These are phyloP conservation scores for Drosophila anomalata DNA, from an alignment of 2,888 invertebrate genomes.

Conservation along the genomic window DNA sequence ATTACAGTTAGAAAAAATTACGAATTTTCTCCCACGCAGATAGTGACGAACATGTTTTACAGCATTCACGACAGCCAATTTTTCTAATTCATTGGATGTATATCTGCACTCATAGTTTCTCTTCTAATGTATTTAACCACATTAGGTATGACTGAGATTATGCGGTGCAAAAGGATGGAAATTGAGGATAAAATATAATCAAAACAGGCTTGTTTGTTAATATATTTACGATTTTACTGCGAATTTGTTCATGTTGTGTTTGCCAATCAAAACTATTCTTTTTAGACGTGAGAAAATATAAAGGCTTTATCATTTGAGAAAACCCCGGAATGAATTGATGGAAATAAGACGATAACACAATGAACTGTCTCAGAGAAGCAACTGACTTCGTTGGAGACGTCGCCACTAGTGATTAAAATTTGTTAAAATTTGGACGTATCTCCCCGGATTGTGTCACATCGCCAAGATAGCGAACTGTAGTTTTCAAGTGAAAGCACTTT, in stretches of 20 bases:
- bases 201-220: slow-evolving; percentile 15
- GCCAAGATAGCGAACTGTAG: slow-evolving; percentile 8
- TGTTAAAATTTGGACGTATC: slow-evolving; percentile 5
- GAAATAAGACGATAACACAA: slow-evolving; percentile 15
- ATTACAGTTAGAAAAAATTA: slow-evolving; percentile 3
- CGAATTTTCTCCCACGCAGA: slow-evolving; percentile 15
- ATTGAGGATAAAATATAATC: slow-evolving; percentile 2
- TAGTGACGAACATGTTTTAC: slow-evolving; percentile 12
- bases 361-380: slow-evolving; percentile 12
- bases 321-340: slow-evolving; percentile 13
- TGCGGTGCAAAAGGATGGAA: slow-evolving; percentile 17
- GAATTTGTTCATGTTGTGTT: neutral
- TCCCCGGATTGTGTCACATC: slow-evolving; percentile 13
- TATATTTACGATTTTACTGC: slow-evolving; percentile 6
- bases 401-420: slow-evolving; percentile 1
- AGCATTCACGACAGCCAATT: slow-evolving; percentile 44
- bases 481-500: slow-evolving; percentile 8
- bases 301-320: slow-evolving; percentile 9
- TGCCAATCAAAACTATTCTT: slow-evolving; percentile 4
- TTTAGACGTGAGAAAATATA: slow-evolving; percentile 15
- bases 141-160: neutral
- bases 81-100: slow-evolving; percentile 34
- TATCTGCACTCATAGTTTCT: slow-evolving; percentile 41
- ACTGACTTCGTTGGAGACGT: slow-evolving; percentile 2
- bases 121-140: slow-evolving; percentile 41